Percentiles rank a stretch among this genome's conserved stretches.
Conservation (phyloP, 2,113 vertebrate genomes). For the Paradoxurus hermaphroditus region DNA sequence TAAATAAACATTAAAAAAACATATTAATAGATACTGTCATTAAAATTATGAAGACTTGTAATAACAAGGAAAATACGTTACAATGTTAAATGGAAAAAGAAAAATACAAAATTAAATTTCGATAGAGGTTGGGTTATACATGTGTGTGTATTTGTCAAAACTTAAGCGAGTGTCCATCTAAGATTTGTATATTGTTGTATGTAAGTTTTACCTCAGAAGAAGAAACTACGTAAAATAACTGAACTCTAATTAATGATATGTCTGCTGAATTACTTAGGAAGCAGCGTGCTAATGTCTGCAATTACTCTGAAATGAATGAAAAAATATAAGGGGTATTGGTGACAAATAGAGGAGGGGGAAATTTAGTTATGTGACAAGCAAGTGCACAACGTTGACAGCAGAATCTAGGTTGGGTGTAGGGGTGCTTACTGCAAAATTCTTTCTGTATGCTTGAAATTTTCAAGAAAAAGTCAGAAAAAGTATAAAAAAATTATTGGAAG, state of each 20-base stretch:
- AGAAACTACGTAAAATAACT: not conserved
- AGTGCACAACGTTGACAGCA: not conserved
- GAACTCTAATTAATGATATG: not conserved
- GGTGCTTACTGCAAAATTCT: not conserved
- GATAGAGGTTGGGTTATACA: not conserved
- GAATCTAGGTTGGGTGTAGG: not conserved
- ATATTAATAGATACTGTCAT: not conserved
- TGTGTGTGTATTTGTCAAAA: not conserved
- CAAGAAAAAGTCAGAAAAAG: slow-evolving; percentile 18
- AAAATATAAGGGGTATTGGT: not conserved
- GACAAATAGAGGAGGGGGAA: not conserved
- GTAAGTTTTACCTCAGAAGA: slow-evolving; percentile 16
- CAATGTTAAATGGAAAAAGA: not conserved
- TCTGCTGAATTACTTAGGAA: not conserved
- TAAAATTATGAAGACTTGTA: not conserved
- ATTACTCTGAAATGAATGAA: not conserved
- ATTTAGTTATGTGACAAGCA: not conserved
- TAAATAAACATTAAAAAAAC: no score
- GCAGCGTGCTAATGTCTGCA: not conserved
- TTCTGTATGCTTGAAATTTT: not conserved
- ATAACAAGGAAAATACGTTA: not conserved
- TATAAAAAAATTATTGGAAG: not conserved
- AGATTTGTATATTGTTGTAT: not conserved
- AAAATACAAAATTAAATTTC: not conserved
- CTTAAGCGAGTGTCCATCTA: not conserved